phyloP scores from a whole-genome alignment of 2,888 invertebrate genomes.

The Ennomos fuscantarius region DNA sequence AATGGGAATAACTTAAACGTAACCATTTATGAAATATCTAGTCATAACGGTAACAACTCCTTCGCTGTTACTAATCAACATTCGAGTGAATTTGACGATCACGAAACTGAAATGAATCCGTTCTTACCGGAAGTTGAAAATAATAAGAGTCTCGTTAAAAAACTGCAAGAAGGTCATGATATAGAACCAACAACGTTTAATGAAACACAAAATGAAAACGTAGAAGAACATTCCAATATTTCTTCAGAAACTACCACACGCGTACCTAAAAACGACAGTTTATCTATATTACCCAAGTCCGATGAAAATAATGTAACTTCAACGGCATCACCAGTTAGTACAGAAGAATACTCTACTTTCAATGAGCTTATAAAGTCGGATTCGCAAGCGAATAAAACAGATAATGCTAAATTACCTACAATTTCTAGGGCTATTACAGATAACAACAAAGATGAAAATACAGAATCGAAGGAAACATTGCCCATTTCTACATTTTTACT shows the following conservation, averaged over 20 bases:
- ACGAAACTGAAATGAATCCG: conserved; percentile 87
- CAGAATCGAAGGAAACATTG: conserved; percentile 43
- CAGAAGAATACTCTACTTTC: conserved; percentile 46
- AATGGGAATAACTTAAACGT: conserved; percentile 70
- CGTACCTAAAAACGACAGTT: conserved; percentile 13
- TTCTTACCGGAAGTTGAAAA: conserved; percentile 88
- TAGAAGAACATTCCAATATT: conserved; percentile 59
- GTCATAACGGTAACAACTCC: conserved; percentile 58
- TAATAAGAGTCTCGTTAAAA: conserved; percentile 85
- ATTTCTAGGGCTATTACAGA: conserved; percentile 5
- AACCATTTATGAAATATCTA: conserved; percentile 76
- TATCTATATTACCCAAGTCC: conserved; percentile 24
- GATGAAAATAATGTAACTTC: conserved; percentile 34
- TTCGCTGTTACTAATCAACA: conserved; percentile 51
- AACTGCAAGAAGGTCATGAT: conserved; percentile 84
- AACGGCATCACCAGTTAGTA: conserved; percentile 31
- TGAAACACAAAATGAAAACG: conserved; percentile 75
- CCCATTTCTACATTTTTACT: conserved; percentile 68
- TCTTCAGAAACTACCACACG: conserved; percentile 40
- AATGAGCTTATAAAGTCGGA: conserved; percentile 51
- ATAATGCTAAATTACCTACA: conserved; percentile 28
- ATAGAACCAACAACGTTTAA: conserved; percentile 71
- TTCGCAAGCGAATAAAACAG: conserved; percentile 41
- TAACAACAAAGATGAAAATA: conserved; percentile 29
- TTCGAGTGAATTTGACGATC: conserved; percentile 69